Evolutionary conservation across 2,797 vertebrate genomes (phyloP), one percentile per base, ranked within the genome.

Genomic region (Oryzias dopingdopingensis): DNA sequence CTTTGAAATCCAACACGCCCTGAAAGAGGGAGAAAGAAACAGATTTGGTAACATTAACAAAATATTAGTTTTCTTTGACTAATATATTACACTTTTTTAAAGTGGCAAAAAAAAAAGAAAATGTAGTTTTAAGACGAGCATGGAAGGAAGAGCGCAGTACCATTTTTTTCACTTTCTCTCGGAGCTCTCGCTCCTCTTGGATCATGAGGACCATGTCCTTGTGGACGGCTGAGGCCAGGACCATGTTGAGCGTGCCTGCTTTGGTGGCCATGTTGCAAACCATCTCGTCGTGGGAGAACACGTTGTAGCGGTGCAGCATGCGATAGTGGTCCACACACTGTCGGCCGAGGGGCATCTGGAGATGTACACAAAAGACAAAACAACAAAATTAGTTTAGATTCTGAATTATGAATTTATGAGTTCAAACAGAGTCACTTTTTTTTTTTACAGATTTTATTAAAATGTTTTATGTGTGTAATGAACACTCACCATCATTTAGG

Each of bases 211-310:
- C 85, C 92, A 99, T 94, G 80, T 99, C 97, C 51, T 94, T 97
- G 78, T 97, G 93, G 52, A 97, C 94, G 0, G 95, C 95, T 1
- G 96, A 97, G 0, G 97, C 96, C 63, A 98, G 90, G 15, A 98
- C 95, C 4, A 98, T 90, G 0, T 95, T 94, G 0, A 99, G 88
- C 0, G 84, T 83, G 4, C 86, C 85, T 0, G 95, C 94, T 79
- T 97, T 96, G 58, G 83, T 84, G 24, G 96, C 96, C 95, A 99
- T 98, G 81, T 95, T 96, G 69, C 96, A 98, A 52, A 98, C 95
- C 95, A 99, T 97, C 88, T 99, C 96, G 14, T 98, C 96, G 0
- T 99, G 97, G 57, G 97, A 99, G 76, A 99, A 99, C 13, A 99
- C 97, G 0, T 96, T 98, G 64, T 99, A 98, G 15, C 97, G 94